Base-by-base conservation (phyloP, 2,888 invertebrate genomes). In the Agrypnus murinus region DNA sequence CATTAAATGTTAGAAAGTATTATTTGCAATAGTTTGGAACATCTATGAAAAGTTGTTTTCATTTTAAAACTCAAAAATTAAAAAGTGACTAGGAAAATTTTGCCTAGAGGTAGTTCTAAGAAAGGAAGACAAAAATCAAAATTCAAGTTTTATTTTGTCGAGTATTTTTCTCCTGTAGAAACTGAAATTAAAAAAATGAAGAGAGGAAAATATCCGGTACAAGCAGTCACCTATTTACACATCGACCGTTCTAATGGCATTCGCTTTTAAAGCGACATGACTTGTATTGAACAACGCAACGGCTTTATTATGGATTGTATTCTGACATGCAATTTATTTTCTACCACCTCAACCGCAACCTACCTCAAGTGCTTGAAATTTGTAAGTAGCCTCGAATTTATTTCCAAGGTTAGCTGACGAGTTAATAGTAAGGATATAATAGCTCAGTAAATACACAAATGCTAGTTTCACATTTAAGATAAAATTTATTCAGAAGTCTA, bases 21-120 rank as follows among this genome's bases (percentile, higher is more conserved):
- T n/a, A n/a, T n/a, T n/a, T n/a, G n/a, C n/a, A n/a, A n/a, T n/a
- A n/a, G n/a, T n/a, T n/a, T n/a, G n/a, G n/a, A n/a, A n/a, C n/a
- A n/a, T n/a, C n/a, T n/a, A n/a, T n/a, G n/a, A n/a, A n/a, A n/a
- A 9, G 55, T 17, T 55, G 36, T 17, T 17, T 36, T 17, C 15
- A 17, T 36, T 55, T 55, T 55, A 55, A 55, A 36, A 15, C 36
- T 55, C 17, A 36, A 36, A 25, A 25, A 55, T 36, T 55, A 55
- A 36, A 38, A 9, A 4, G 38, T 6, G 55, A 36, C 55, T 36
- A 5, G 50, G 55, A 38, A 55, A 55, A 36, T 17, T 36, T 15
- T 14, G 10, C 10, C 36, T 15, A 8, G 17, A 34, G 55, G 36
- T 36, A n/a, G 10, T 6, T 6, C 36, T 36, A 55, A 55, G 36